Evolutionary conservation across 2,797 vertebrate genomes (phyloP), one percentile per base, ranked within the genome.

Genomic region (Philypnodon macrostomus): DNA sequence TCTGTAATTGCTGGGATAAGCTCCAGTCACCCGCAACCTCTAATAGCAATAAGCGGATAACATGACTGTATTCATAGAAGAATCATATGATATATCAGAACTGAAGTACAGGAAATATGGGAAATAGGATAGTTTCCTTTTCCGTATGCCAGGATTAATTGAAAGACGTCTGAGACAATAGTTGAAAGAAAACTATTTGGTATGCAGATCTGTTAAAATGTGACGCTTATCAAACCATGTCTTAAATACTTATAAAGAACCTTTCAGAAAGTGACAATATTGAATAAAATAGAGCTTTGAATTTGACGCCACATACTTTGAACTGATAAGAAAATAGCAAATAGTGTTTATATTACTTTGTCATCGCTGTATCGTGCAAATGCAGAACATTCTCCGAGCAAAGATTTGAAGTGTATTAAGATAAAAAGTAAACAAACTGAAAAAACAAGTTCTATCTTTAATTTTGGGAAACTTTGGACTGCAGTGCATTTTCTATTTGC

Each of bases 321-420:
- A n/a, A 51, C 39, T 19, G 51, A 70, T 59, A 66, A 50, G 17
- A 54, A 49, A 72, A 62, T 53, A 67, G 75, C 27, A 58, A 65
- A 21, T 52, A 29, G 57, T 62, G 32, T 75, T 72, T 73, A 47
- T 55, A 63, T 63, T 50, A 27, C 32, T 48, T 30, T 70, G 47
- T 30, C 41, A 54, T 56, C 63, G 50, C 30, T 17, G 49, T 63
- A 63, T n/a, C n/a, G n/a, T 66, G 62, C 56, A 45, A 44, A 53
- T 48, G 10, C 21, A 7, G 3, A 2, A 14, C 35, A 37, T 53
- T 46, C 16, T n/a, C 26, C 36, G 54, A 75, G 73, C 70, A 63
- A 66, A 47, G 36, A 71, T 58, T 17, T 44, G 38, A 19, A 49
- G 65, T 60, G 30, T 31, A 64, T 49, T 68, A 58, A 59, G 67